Evolutionary conservation across 1,140 invertebrate genomes (phyloP), one percentile per base, ranked within the genome.

Genomic region (Copidosoma floridanum): DNA sequence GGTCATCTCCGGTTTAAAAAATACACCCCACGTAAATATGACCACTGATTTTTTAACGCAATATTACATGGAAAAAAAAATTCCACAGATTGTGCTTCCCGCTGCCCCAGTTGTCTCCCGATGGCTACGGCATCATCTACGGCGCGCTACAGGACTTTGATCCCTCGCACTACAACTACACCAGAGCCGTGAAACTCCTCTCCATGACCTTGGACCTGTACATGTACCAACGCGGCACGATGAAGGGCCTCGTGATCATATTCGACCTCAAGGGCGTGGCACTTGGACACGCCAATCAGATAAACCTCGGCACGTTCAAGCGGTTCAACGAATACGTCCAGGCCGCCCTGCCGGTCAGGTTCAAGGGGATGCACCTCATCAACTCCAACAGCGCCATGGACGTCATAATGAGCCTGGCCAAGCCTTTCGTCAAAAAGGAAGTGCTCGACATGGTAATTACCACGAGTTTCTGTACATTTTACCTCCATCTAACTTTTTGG

Each of bases 391-490:
- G 80, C 0, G 83, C 86, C 50, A 83, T 88, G 76, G 86, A 89
- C 63, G 83, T 85, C 63, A 67, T 88, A 12, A 67, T 89, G 72
- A 83, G 82, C 14, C 57, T 89, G 35, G 76, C 87, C 66, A 84
- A 80, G 55, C 87, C 88, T 0, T 87, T 89, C 52, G 82, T 89
- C 79, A 88, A 86, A 61, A 87, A 86, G 46, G 79, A 85, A 32
- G 67, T 89, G 0, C 65, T 83, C 10, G 79, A 82, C 18, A 79
- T 85, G 47, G 70, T 86, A 68, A 38, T 61, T 57, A 6, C 29
- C 29, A 8, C 29, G 29, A 32, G 12, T 8, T 12, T 32, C 29
- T 32, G 29, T 0, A 32, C 12, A 32, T 12, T 32, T 32, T 32
- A 8, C 29, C 29, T 32, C 6, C 29, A 32, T 32, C 12, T 12